Base-by-base conservation (phyloP, 2,888 invertebrate species). In the Andricus quercusramuli region DNA sequence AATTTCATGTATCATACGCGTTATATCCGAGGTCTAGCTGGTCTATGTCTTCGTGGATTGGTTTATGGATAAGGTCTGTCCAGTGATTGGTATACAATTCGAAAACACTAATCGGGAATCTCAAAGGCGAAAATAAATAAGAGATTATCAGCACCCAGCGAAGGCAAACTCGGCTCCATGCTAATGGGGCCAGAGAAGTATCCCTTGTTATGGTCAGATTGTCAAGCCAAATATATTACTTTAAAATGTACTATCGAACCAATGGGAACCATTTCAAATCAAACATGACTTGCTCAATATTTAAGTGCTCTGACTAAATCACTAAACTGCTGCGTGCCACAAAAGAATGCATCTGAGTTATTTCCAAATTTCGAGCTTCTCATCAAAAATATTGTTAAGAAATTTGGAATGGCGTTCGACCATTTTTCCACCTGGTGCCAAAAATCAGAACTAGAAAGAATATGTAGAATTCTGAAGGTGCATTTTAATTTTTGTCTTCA, bases 181-280 rank as follows among this genome's bases (percentile, higher is more conserved):
- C 56, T 74, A 74, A 25, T 68, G 6, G 44, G 44, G 77, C 47
- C 41, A 64, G 62, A 62, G 64, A 29, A 62, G 64, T 20, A 65
- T 64, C n/a, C 59, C 74, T 81, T 82, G 82, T 85, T 87, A 84
- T 87, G 82, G 84, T 86, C 81, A 85, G 86, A 89, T 86, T 88
- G 88, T 86, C 84, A 91, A 90, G 88, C 91, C 91, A 91, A 91
- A 91, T 90, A 91, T 87, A 85, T 86, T 81, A 84, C 80, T 82
- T 68, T 83, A 79, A 83, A 74, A 81, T 79, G 78, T 74, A 51
- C 80, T 74, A 80, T 44, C 70, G 62, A 77, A 70, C 79, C 70
- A 67, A 78, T 67, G 67, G 59, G 82, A 66, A 79, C 56, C 29
- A 13, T 17, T 64, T 76, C 51, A 51, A 47, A 78, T 83, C 81